Conservation (phyloP, 2,113 vertebrate genomes). For the Urocolius indicus region DNA sequence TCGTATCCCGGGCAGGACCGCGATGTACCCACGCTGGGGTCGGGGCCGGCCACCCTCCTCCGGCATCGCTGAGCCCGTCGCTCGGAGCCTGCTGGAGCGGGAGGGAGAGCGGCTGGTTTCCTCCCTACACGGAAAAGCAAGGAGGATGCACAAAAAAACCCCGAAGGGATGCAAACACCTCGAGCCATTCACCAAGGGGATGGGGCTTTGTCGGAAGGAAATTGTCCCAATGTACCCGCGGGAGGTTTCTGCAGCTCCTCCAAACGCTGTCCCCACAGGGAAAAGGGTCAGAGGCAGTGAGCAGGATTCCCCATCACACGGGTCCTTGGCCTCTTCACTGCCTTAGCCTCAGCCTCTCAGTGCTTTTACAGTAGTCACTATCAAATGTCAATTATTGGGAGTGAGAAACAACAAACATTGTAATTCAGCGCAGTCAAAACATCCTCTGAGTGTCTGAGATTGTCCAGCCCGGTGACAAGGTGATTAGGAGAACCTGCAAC, state of each 20-base stretch:
- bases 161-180: rapidly evolving
- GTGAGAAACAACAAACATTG: slow-evolving; percentile 76
- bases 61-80: rapidly evolving
- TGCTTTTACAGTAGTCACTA: slow-evolving; percentile 65
- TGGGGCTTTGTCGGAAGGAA: background rate
- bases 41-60: no score
- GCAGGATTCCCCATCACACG: background rate
- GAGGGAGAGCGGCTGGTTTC: background rate
- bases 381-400: slow-evolving; percentile 74
- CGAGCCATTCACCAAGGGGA: background rate
- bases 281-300: background rate
- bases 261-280: rapidly evolving
- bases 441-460: slow-evolving; percentile 71
- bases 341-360: background rate
- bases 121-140: background rate
- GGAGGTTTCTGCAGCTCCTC: background rate
- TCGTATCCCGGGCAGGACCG: background rate
- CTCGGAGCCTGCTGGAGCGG: background rate
- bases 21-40: background rate
- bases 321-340: background rate
- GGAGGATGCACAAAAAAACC: no score
- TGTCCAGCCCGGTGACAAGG: slow-evolving; percentile 55
- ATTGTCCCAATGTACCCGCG: rapidly evolving
- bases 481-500: slow-evolving; percentile 61
- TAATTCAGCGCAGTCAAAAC: slow-evolving; percentile 76